phyloP scores from a whole-genome alignment of 2,797 vertebrate species.

The Naso thynnoides region DNA sequence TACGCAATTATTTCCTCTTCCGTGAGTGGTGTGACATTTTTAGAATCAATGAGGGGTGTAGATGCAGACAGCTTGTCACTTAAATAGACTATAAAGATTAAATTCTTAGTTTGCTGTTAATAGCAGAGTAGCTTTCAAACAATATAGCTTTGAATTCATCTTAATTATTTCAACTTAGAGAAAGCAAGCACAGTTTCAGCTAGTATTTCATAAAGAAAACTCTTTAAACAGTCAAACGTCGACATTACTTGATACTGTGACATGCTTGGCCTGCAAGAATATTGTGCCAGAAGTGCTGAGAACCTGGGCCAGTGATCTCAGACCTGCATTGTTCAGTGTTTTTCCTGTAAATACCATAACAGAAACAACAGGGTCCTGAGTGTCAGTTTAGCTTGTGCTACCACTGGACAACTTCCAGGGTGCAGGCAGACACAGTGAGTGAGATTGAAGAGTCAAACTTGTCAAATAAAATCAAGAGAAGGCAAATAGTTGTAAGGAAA shows the following conservation, averaged over 20 bases:
- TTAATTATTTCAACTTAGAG: slow-evolving; percentile 5
- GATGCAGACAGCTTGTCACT: slow-evolving; percentile 9
- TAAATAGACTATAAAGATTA: slow-evolving; percentile 9
- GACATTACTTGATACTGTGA: slow-evolving; percentile 7
- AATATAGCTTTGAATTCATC: no score
- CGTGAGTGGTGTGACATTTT: slow-evolving; percentile 32
- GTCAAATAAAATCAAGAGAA: slow-evolving; percentile 8
- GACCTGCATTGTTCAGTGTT: slow-evolving; percentile 58
- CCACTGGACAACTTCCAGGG: background rate
- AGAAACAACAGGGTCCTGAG: slow-evolving; percentile 13
- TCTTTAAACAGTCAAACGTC: background rate
- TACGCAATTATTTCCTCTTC: slow-evolving; percentile 57
- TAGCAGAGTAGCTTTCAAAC: slow-evolving; percentile 9
- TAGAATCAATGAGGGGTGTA: slow-evolving; percentile 39
- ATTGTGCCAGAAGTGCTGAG: slow-evolving; percentile 28
- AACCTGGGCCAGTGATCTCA: slow-evolving; percentile 12
- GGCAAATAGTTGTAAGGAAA: slow-evolving; percentile 3
- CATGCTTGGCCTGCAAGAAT: slow-evolving; percentile 8
- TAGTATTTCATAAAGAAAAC: slow-evolving; percentile 1
- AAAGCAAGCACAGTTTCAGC: background rate
- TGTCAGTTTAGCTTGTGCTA: background rate
- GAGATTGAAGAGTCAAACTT: slow-evolving; percentile 27
- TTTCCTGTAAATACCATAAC: slow-evolving; percentile 57
- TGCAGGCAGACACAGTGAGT: background rate
- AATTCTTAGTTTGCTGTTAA: slow-evolving; percentile 20